A percentile compares a stretch with the other conserved stretches of the same genome.
Evolutionary conservation across 1,140 invertebrate species (phyloP).

Genomic region (Microplitis mediator): DNA sequence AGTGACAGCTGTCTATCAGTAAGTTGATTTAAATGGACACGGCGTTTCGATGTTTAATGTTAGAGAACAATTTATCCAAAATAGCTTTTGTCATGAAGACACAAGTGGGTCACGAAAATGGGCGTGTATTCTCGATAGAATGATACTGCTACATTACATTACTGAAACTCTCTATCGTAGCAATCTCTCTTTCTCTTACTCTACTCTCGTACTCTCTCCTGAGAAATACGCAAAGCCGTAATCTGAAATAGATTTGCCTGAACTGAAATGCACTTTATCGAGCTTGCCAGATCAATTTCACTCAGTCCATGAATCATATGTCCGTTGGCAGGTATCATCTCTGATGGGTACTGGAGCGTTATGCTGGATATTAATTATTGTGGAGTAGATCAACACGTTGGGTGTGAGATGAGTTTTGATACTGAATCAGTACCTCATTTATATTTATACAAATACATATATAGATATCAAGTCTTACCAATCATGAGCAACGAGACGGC

Average conservation of each 20-base stretch:
- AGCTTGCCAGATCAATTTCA: conserved; percentile 4
- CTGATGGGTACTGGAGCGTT: not conserved
- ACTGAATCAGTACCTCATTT: too few relatives aligned
- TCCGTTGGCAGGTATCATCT: not conserved
- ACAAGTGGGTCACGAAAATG: not conserved
- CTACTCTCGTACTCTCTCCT: not conserved
- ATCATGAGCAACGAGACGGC: conserved; percentile 60
- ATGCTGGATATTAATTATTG: not conserved
- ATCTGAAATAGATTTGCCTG: conserved; percentile 7
- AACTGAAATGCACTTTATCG: not conserved
- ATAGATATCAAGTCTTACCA: conserved; percentile 43
- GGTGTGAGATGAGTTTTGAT: too few relatives aligned
- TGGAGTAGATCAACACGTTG: not conserved
- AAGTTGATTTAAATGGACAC: not conserved
- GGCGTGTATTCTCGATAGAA: not conserved
- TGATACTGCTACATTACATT: not conserved
- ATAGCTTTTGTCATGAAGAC: conserved; percentile 2
- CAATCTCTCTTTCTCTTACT: too few relatives aligned
- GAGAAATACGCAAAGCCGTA: not conserved
- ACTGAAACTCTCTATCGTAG: not conserved
- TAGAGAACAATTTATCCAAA: conserved; percentile 1
- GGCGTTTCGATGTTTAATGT: not conserved
- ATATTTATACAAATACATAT: not conserved
- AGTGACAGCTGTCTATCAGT: not conserved
- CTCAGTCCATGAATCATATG: not conserved